These are phyloP conservation scores for Acanthurus leucopareius DNA, from an alignment of 2,797 vertebrate genomes.

Conservation along the genomic window DNA sequence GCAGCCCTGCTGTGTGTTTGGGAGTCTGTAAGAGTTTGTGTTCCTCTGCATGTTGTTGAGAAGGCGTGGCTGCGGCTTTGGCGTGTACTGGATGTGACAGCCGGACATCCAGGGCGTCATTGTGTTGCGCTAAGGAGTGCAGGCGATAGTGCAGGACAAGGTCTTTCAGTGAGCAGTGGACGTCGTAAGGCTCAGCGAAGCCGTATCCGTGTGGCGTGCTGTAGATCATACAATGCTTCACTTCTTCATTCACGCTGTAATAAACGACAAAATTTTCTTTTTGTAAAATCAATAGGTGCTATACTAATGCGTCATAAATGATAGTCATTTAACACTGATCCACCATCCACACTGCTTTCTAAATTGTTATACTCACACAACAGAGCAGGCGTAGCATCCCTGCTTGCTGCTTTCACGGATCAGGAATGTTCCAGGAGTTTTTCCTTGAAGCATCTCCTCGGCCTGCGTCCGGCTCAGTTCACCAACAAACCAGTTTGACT, in stretches of 20 bases:
- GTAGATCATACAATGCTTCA: slow-evolving; percentile 98
- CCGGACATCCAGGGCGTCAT: slow-evolving; percentile 95
- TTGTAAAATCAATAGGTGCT: no score
- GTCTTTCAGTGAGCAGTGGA: slow-evolving; percentile 95
- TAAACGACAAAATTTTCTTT: background rate
- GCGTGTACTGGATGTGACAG: slow-evolving; percentile 92
- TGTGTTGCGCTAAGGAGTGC: slow-evolving; percentile 96
- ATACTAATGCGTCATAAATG: background rate
- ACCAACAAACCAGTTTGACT: slow-evolving; percentile 96
- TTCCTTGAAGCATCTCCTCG: slow-evolving; percentile 94
- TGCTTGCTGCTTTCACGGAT: slow-evolving; percentile 96
- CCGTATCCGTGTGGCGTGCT: slow-evolving; percentile 94
- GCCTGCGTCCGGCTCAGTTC: slow-evolving; percentile 94
- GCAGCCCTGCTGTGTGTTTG: slow-evolving; percentile 77
- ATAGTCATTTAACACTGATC: background rate
- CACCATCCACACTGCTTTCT: background rate
- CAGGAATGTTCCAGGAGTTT: slow-evolving; percentile 94
- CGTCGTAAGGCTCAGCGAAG: slow-evolving; percentile 95
- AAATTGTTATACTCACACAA: slow-evolving; percentile 80
- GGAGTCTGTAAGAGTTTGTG: slow-evolving; percentile 84
- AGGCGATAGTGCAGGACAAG: slow-evolving; percentile 97
- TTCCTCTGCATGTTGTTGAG: slow-evolving; percentile 76
- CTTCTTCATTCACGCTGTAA: slow-evolving; percentile 93
- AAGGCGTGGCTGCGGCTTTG: slow-evolving; percentile 64
- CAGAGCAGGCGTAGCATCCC: slow-evolving; percentile 87